Conservation (phyloP, 2,888 invertebrate species). For the Heliconius sara region DNA sequence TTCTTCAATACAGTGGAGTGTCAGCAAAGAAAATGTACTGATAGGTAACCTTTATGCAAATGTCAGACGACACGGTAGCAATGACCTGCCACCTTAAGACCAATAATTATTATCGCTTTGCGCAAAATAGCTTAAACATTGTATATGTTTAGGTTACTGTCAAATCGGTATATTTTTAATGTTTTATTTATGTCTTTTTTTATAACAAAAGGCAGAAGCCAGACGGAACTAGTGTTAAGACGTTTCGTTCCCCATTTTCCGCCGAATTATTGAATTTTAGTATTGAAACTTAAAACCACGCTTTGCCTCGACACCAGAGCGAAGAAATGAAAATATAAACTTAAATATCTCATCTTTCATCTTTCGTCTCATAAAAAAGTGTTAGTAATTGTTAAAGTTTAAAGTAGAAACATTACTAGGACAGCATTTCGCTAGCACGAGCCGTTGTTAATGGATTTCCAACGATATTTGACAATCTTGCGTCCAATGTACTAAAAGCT, state of each 20-base stretch:
- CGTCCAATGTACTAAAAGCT: conserved; percentile 74
- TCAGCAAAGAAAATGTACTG: conserved; percentile 76
- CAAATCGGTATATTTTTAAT: not conserved
- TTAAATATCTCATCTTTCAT: too few relatives aligned
- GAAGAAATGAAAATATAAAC: too few relatives aligned
- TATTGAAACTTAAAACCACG: too few relatives aligned
- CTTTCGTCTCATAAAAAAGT: not conserved
- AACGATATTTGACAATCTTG: conserved; percentile 66
- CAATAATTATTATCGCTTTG: conserved; percentile 76
- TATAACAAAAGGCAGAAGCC: too few relatives aligned
- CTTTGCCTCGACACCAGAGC: too few relatives aligned
- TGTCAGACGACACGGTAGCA: conserved; percentile 76
- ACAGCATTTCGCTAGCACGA: conserved; percentile 20
- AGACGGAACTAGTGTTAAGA: too few relatives aligned
- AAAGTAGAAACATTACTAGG: conserved; percentile 11
- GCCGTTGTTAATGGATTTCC: conserved; percentile 73
- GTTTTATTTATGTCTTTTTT: not conserved
- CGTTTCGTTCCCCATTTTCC: too few relatives aligned
- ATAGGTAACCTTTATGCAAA: conserved; percentile 81
- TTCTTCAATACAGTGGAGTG: conserved; percentile 71
- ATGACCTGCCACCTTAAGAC: conserved; percentile 77
- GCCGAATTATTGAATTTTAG: too few relatives aligned
- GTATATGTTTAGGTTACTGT: not conserved
- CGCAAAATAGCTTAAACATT: conserved; percentile 25
- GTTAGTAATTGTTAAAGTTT: conserved; percentile 2